Base-by-base conservation (phyloP, 2,113 vertebrate genomes). In the Dasypus novemcinctus region DNA sequence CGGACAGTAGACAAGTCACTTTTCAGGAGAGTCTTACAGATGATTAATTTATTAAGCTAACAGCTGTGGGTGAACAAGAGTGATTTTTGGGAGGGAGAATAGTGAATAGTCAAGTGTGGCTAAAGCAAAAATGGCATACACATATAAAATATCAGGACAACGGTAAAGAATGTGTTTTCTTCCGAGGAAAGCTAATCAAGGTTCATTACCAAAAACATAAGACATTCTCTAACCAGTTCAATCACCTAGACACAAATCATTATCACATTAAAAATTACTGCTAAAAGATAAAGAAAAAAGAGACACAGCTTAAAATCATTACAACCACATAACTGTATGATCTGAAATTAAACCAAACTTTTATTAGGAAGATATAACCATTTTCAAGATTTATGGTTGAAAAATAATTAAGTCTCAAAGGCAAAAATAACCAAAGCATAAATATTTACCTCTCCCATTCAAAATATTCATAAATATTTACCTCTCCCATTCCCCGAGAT, bases 401-500 rank as follows among this genome's bases (percentile, higher is more conserved):
- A 92, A 95, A 95, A 49, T 49, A 81, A 71, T 3, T 21, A 75
- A 92, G 10, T 72, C 38, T 89, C 41, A 94, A n/a, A 75, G 43
- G 33, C 36, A 91, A 57, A 94, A 84, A 93, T 49, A 94, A 90
- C 83, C 54, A 46, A 87, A 69, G 38, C 87, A 29, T 49, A 85
- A 83, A 41, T 97, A 98, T 98, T 98, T 98, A 99, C 99, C 99
- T 99, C 99, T 98, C 99, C 99, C 99, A 99, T 79, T 95, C 64
- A 94, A 89, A 97, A 57, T 52, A 94, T 83, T 69, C 68, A 43
- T 76, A 96, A 95, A 69, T 97, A 98, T 98, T 98, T 98, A 99
- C 99, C 99, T 99, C 99, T 98, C 99, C 99, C 99, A 99, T 99
- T 98, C 99, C 99, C 98, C 99, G 99, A 52, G 99, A 99, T 98